Evolutionary conservation across 2,113 vertebrate species (phyloP).

Genomic region (Nothobranchius furzeri): DNA sequence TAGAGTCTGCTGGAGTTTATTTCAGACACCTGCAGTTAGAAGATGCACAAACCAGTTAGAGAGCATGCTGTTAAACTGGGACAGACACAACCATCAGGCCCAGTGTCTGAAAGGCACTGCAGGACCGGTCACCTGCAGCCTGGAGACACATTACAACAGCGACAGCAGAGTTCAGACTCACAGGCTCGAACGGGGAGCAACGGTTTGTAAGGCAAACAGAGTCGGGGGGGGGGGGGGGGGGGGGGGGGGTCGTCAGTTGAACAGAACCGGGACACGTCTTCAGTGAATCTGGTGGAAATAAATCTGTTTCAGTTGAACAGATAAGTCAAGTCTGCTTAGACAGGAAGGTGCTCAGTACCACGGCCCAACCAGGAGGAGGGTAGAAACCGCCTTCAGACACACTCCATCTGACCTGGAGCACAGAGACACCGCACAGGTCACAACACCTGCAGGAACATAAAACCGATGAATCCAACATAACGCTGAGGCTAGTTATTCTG

Average conservation of each 20-base stretch:
- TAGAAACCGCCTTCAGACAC: too few species aligned
- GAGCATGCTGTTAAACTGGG: conserved; percentile 27
- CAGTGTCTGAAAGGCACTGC: not conserved
- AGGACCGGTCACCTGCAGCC: conserved; percentile 10
- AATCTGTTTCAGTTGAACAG: too few species aligned
- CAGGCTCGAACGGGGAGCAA: conserved; percentile 11
- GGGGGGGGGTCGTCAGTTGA: not conserved
- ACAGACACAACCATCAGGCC: not conserved
- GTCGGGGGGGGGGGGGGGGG: too few species aligned
- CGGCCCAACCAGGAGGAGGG: too few species aligned
- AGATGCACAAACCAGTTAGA: not conserved
- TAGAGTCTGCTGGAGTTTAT: conserved; percentile 14
- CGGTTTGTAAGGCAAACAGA: conserved; percentile 36
- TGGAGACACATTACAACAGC: too few species aligned
- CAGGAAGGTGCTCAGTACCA: too few species aligned
- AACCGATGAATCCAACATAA: too few species aligned
- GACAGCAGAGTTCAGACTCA: not conserved
- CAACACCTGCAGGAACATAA: too few species aligned
- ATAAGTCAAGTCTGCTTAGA: too few species aligned
- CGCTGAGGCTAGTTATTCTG: too few species aligned
- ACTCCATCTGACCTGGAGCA: too few species aligned
- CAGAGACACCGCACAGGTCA: too few species aligned
- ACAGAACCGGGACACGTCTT: not conserved
- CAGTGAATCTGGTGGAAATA: not conserved
- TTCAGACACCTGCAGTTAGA: conserved; percentile 5